Percentiles rank a stretch among this genome's conserved stretches.
phyloP scores from a whole-genome alignment of 2,113 vertebrate species.

The Cynocephalus volans region DNA sequence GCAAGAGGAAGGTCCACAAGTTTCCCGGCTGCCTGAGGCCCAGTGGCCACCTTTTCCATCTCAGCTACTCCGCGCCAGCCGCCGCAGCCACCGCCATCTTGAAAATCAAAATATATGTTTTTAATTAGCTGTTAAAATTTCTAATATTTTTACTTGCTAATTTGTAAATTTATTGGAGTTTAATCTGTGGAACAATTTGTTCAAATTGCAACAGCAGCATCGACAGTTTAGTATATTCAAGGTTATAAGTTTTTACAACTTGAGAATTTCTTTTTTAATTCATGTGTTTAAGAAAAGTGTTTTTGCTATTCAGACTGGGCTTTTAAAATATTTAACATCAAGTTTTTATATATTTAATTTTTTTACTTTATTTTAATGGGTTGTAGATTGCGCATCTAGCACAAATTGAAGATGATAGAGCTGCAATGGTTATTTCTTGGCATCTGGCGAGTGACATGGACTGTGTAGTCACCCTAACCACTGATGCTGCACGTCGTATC shows the following conservation, averaged over 20 bases:
- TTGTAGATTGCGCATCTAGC: conserved; percentile 95
- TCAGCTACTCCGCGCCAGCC: no score
- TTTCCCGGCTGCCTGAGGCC: no score
- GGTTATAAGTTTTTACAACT: conserved; percentile 5
- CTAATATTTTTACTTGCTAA: conserved; percentile 50
- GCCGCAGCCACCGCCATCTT: no score
- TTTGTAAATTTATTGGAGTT: conserved; percentile 19
- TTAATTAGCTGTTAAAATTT: background rate
- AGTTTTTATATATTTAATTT: background rate
- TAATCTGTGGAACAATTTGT: background rate
- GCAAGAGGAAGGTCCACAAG: no score
- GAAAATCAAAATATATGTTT: background rate
- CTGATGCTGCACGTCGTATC: conserved; percentile 91
- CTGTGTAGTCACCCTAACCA: conserved; percentile 95
- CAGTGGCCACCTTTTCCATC: no score
- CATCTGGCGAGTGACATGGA: conserved; percentile 96
- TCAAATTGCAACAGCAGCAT: background rate
- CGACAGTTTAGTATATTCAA: background rate
- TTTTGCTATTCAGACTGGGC: background rate
- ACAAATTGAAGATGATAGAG: conserved; percentile 91
- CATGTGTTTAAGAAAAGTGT: background rate
- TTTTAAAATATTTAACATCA: conserved; percentile 45
- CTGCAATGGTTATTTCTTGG: conserved; percentile 96
- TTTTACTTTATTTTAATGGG: conserved; percentile 58
- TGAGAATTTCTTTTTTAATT: background rate